phyloP scores from a whole-genome alignment of 2,888 invertebrate species.

The Julus scandinavius region DNA sequence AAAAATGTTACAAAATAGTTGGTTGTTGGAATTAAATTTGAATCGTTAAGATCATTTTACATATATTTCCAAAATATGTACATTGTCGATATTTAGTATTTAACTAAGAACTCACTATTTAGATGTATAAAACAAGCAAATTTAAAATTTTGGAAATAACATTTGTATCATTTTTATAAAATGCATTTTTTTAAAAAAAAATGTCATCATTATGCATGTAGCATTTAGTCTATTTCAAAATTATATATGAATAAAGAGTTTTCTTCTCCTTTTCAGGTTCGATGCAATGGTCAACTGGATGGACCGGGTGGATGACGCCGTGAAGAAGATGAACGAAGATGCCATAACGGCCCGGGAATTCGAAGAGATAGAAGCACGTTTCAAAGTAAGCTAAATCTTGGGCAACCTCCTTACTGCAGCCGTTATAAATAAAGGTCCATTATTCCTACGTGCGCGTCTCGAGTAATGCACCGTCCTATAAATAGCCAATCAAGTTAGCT shows the following conservation, averaged over 20 bases:
- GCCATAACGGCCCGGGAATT: conserved; percentile 89
- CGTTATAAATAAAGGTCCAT: not conserved
- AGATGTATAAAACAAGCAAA: too few species aligned
- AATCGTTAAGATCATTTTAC: too few species aligned
- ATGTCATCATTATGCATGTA: too few species aligned
- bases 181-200: too few species aligned
- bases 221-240: not conserved
- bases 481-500: conserved; percentile 3
- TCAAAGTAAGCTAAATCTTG: conserved; percentile 78
- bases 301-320: conserved; percentile 85
- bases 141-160: too few species aligned
- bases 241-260: not conserved
- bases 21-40: too few species aligned
- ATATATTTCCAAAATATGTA: too few species aligned
- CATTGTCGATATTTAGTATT: too few species aligned
- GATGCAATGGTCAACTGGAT: conserved; percentile 89
- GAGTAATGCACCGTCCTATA: not conserved
- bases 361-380: conserved; percentile 86
- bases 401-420: not conserved
- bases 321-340: conserved; percentile 85
- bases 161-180: too few species aligned
- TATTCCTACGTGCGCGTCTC: not conserved
- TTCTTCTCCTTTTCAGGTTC: conserved; percentile 68
- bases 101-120: too few species aligned
- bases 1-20: too few species aligned